phyloP scores from a whole-genome alignment of 2,113 vertebrate genomes.

The Tetraodon nigroviridis region DNA sequence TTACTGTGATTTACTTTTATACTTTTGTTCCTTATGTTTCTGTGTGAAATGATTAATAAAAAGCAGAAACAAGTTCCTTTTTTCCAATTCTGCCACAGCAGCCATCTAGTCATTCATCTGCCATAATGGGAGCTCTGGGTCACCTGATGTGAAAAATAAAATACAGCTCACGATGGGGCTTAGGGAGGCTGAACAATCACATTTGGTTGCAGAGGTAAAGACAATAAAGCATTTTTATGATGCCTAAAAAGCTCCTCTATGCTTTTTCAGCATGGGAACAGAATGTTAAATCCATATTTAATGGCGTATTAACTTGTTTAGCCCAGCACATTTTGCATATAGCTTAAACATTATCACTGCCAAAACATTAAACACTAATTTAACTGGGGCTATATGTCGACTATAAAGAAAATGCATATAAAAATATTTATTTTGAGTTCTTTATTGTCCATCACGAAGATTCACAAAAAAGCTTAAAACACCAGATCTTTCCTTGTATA shows the following conservation, averaged over 20 bases:
- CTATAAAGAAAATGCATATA: conserved; percentile 14
- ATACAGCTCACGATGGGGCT: conserved; percentile 45
- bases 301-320: conserved; percentile 25
- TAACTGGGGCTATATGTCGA: background rate
- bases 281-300: conserved; percentile 32
- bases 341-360: conserved; percentile 26
- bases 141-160: conserved; percentile 45
- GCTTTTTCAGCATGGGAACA: conserved; percentile 26
- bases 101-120: conserved; percentile 49
- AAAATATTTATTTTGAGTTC: conserved; percentile 21
- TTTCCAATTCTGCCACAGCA: conserved; percentile 19
- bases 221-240: conserved; percentile 58
- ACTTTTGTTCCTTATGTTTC: conserved; percentile 9
- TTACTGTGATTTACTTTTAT: conserved; percentile 13
- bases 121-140: conserved; percentile 55
- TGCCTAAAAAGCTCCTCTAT: conserved; percentile 36
- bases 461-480: too few species aligned
- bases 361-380: conserved; percentile 4
- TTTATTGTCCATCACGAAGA: too few species aligned
- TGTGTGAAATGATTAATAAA: conserved; percentile 35
- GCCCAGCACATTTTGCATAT: conserved; percentile 34
- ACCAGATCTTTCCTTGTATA: too few species aligned
- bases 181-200: conserved; percentile 55
- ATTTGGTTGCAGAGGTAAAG: conserved; percentile 54
- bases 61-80: conserved; percentile 34